Conservation (phyloP, 2,888 invertebrate genomes). For the Lysandra coridon region DNA sequence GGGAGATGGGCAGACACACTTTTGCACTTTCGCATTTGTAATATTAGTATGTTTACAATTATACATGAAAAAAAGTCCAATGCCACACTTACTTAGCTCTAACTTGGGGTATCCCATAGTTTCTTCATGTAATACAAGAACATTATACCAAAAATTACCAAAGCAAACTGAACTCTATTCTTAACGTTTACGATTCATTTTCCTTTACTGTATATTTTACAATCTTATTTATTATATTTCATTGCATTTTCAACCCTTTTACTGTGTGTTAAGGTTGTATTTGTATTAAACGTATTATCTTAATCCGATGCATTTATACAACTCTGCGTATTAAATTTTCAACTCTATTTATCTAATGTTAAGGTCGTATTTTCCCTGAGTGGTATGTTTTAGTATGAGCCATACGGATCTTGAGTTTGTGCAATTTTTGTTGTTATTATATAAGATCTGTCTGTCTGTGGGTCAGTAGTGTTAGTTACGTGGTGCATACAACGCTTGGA, state of each 20-base stretch:
- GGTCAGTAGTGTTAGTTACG: constrained; percentile 64
- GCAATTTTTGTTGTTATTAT: constrained; percentile 79
- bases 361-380: constrained; percentile 38
- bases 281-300: background rate
- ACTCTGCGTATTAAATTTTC: background rate
- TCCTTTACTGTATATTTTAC: constrained; percentile 36
- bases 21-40: background rate
- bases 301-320: background rate
- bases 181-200: constrained; percentile 42
- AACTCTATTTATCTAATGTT: constrained; percentile 22
- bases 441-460: constrained; percentile 64
- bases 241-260: background rate
- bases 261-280: background rate
- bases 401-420: constrained; percentile 68
- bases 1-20: too few relatives aligned
- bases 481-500: constrained; percentile 63
- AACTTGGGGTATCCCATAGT: constrained; percentile 72
- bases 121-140: constrained; percentile 70
- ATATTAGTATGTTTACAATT: background rate
- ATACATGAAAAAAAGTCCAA: constrained; percentile 36
- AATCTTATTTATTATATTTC: background rate
- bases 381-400: constrained; percentile 47
- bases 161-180: constrained; percentile 46
- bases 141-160: constrained; percentile 40
- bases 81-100: constrained; percentile 52